A percentile compares a stretch with the other conserved stretches of the same genome.
Conservation (phyloP, 1,140 invertebrate species). For the Gryon sp. region DNA sequence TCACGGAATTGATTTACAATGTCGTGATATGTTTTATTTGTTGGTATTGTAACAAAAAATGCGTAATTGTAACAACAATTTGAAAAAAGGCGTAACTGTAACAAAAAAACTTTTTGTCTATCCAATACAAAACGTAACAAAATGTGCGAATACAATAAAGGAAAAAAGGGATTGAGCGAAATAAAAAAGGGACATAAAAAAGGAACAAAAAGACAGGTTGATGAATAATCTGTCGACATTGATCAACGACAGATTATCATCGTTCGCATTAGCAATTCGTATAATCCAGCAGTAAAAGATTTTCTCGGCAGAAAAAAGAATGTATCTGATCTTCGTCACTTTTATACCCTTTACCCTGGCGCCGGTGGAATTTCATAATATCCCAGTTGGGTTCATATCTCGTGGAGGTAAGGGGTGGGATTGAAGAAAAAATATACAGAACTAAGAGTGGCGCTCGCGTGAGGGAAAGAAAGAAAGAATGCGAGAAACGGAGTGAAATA, state of each 20-base stretch:
- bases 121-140: too few species aligned
- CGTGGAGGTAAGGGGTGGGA: slow-evolving; percentile 2
- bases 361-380: slow-evolving; percentile 53
- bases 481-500: slow-evolving; percentile 61
- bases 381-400: slow-evolving; percentile 37
- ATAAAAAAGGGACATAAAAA: too few species aligned
- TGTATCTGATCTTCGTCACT: slow-evolving; percentile 45
- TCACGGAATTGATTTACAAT: too few species aligned
- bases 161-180: too few species aligned
- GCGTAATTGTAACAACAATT: too few species aligned
- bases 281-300: slow-evolving; percentile 13
- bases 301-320: slow-evolving; percentile 1
- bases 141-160: too few species aligned
- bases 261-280: slow-evolving; percentile 14
- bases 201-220: too few species aligned
- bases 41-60: too few species aligned
- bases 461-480: slow-evolving; percentile 39
- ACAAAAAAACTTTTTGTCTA: too few species aligned
- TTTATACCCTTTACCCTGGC: slow-evolving; percentile 25
- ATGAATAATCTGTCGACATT: slow-evolving; percentile 7
- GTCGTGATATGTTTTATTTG: too few species aligned
- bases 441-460: slow-evolving; percentile 39
- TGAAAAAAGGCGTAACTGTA: too few species aligned
- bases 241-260: slow-evolving; percentile 9
- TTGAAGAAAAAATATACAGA: slow-evolving; percentile 48